Base-by-base conservation (phyloP, 2,888 invertebrate genomes). In the Archips crataeganus region DNA sequence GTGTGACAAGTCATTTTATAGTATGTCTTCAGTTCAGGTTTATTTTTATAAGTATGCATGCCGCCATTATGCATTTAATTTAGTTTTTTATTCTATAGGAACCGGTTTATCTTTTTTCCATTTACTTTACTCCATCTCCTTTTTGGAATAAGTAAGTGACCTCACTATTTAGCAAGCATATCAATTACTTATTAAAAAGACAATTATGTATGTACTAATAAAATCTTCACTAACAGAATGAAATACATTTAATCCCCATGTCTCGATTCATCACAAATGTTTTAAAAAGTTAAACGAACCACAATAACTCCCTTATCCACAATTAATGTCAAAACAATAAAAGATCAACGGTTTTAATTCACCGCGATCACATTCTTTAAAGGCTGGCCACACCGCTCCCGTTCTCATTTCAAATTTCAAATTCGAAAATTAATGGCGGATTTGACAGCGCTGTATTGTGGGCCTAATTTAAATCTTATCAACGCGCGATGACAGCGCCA, bases 391-490 rank as follows among this genome's bases (percentile, higher is more conserved):
- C 82, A 83, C 83, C 88, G 92, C 93, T 93, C 90, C 93, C 89
- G 94, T 94, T 93, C 92, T 87, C 89, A 91, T 91, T 91, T 89
- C 82, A 91, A 91, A 91, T 90, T 89, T 82, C 83, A 87, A 90
- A 83, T 85, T 83, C 81, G 86, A 87, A 87, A 87, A 94, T 93
- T 94, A 94, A 94, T 94, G 93, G 93, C 93, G 91, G 85, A 92
- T 94, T 94, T 94, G 94, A 94, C 94, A 94, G 94, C 89, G 91
- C 91, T 85, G 93, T 94, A 94, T 94, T 94, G 91, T 91, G 89
- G 82, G 89, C 88, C 91, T 94, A 94, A 94, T 94, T 94, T 93
- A 93, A 94, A 93, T 93, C 94, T 92, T 94, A 94, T 94, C 93
- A 94, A 89, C 87, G 83, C 79, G 87, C 91, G 94, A 93, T 94